A percentile compares a stretch with the other conserved stretches of the same genome.
Evolutionary conservation across 2,888 invertebrate genomes (phyloP).

Genomic region (Melanotus villosus): DNA sequence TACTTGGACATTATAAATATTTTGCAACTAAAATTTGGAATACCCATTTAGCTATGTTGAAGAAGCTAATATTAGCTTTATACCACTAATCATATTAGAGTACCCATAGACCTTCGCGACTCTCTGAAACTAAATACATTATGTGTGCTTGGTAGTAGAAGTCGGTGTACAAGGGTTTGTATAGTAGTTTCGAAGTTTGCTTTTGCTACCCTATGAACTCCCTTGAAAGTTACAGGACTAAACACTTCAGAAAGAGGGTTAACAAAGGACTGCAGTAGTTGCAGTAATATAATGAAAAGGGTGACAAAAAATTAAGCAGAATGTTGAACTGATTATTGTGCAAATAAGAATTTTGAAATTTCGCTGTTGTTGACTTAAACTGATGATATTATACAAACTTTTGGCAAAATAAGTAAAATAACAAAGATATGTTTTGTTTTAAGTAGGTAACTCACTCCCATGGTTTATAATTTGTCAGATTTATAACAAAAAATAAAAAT

Average conservation of each 20-base stretch:
- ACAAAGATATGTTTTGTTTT: too few species aligned
- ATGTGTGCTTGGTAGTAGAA: constrained; percentile 14
- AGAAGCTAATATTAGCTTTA: constrained; percentile 14
- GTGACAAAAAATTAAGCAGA: neutral
- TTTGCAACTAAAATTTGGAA: too few species aligned
- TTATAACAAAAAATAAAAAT: too few species aligned
- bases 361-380: too few species aligned
- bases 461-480: too few species aligned
- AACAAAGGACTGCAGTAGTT: neutral
- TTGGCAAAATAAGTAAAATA: too few species aligned
- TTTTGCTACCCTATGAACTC: neutral
- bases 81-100: constrained; percentile 11
- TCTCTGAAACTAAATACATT: constrained; percentile 23
- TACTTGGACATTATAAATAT: too few species aligned
- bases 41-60: neutral
- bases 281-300: neutral
- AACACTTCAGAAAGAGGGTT: neutral
- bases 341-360: too few species aligned
- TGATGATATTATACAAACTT: too few species aligned
- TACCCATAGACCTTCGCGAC: constrained; percentile 9
- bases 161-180: constrained; percentile 19
- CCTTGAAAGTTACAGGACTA: neutral
- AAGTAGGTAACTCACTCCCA: too few species aligned
- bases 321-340: neutral
- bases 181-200: constrained; percentile 15